These are phyloP conservation scores for Sebastes trivittatus DNA, from an alignment of 2,797 vertebrate species.

Conservation along the genomic window DNA sequence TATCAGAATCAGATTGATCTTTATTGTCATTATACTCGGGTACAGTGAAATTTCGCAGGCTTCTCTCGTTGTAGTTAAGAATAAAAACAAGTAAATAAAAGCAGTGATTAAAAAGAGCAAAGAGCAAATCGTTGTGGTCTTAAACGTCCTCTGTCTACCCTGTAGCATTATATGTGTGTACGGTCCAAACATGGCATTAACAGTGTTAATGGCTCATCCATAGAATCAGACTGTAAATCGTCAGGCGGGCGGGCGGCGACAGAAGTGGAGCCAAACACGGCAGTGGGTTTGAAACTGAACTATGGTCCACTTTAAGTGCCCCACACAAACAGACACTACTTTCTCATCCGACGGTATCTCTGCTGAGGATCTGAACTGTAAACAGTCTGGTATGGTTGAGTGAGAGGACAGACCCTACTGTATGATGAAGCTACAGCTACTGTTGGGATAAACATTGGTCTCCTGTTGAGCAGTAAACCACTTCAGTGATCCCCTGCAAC, in stretches of 20 bases:
- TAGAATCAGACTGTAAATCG: conserved; percentile 13
- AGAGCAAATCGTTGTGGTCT: background rate
- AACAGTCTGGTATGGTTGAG: conserved; percentile 54
- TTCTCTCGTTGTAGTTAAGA: too few species aligned
- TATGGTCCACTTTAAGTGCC: background rate
- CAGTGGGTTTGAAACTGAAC: conserved; percentile 3
- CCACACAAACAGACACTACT: background rate
- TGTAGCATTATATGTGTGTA: conserved; percentile 5
- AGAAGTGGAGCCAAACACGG: conserved; percentile 20
- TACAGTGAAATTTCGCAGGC: too few species aligned
- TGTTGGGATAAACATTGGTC: conserved; percentile 19
- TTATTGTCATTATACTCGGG: too few species aligned
- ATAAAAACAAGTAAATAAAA: too few species aligned
- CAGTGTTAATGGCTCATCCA: background rate
- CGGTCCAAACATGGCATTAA: conserved; percentile 6
- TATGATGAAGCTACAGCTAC: background rate
- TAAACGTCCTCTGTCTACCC: background rate
- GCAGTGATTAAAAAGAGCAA: too few species aligned
- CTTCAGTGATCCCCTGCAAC: background rate
- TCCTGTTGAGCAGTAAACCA: background rate
- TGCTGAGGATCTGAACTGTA: conserved; percentile 45
- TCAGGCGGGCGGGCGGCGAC: background rate
- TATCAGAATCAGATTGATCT: too few species aligned
- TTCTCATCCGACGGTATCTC: conserved; percentile 46
- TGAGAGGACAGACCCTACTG: conserved; percentile 30